Evolutionary conservation across 2,888 invertebrate species (phyloP).

Genomic region (Gnatocerus cornutus): DNA sequence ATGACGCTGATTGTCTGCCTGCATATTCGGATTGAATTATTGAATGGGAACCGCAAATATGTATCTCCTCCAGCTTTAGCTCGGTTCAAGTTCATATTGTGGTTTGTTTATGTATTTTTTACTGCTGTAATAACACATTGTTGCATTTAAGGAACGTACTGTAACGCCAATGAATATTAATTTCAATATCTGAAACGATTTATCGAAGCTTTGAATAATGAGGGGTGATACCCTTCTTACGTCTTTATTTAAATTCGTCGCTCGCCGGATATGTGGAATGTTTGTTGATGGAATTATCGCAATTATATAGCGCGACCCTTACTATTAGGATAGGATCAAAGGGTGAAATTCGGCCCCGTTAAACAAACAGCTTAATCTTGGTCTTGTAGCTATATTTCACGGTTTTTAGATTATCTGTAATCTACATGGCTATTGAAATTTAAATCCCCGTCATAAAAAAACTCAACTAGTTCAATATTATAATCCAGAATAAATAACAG

Average conservation of each 20-base stretch:
- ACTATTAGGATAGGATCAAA: slow-evolving; percentile 51
- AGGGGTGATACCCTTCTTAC: slow-evolving; percentile 31
- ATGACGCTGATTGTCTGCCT: slow-evolving; percentile 33
- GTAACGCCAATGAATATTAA: slow-evolving; percentile 1
- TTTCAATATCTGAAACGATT: slow-evolving; percentile 8
- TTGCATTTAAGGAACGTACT: slow-evolving; percentile 24
- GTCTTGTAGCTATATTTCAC: slow-evolving; percentile 59
- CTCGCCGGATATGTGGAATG: slow-evolving; percentile 52
- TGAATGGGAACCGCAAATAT: slow-evolving; percentile 46
- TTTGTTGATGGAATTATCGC: slow-evolving; percentile 56
- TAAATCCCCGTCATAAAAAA: slow-evolving; percentile 17
- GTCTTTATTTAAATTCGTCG: slow-evolving; percentile 56
- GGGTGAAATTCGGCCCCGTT: slow-evolving; percentile 54
- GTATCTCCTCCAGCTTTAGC: slow-evolving; percentile 30
- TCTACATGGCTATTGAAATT: slow-evolving; percentile 50
- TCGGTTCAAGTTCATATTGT: slow-evolving; percentile 42
- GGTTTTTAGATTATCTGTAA: slow-evolving; percentile 58
- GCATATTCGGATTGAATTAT: slow-evolving; percentile 43
- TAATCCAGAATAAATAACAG: not conserved
- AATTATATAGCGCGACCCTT: slow-evolving; percentile 56
- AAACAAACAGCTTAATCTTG: slow-evolving; percentile 57
- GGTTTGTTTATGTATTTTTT: slow-evolving; percentile 47
- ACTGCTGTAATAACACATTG: slow-evolving; percentile 27
- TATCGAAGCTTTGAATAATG: slow-evolving; percentile 44
- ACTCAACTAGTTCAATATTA: slow-evolving; percentile 1